Evolutionary conservation across 2,113 vertebrate genomes (phyloP).

Genomic region (Diphyllodes magnificus): DNA sequence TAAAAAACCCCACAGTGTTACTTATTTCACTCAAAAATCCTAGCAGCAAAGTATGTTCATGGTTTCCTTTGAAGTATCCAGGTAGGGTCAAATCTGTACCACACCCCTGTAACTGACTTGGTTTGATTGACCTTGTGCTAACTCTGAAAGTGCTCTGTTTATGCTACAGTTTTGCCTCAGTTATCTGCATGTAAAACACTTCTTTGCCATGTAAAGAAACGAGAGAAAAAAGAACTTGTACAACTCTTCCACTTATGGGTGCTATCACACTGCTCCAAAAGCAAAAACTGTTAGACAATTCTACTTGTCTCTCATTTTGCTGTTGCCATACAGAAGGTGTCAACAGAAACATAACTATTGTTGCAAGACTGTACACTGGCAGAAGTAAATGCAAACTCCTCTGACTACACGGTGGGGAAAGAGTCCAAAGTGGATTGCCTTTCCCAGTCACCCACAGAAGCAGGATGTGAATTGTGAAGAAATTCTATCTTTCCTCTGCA

Average conservation of each 20-base stretch:
- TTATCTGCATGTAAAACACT: neutral
- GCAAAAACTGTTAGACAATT: neutral
- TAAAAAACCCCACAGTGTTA: fast-evolving
- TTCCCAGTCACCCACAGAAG: neutral
- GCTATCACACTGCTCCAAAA: neutral
- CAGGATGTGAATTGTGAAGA: neutral
- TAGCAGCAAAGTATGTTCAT: neutral
- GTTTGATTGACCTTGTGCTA: neutral
- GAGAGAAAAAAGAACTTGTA: neutral
- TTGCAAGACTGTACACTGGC: neutral
- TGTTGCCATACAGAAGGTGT: neutral
- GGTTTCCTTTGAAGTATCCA: neutral
- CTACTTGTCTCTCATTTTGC: neutral
- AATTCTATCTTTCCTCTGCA: neutral
- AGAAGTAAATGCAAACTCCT: neutral
- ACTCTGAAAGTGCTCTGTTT: neutral
- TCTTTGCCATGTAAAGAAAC: neutral
- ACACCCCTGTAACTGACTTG: neutral
- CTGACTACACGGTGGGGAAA: neutral
- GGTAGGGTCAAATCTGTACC: neutral
- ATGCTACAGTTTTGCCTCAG: neutral
- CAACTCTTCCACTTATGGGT: neutral
- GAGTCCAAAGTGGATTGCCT: neutral
- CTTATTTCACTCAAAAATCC: neutral
- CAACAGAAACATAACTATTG: neutral